These are phyloP conservation scores for Ramphastos sulfuratus DNA, from an alignment of 2,113 vertebrate genomes.

Conservation along the genomic window DNA sequence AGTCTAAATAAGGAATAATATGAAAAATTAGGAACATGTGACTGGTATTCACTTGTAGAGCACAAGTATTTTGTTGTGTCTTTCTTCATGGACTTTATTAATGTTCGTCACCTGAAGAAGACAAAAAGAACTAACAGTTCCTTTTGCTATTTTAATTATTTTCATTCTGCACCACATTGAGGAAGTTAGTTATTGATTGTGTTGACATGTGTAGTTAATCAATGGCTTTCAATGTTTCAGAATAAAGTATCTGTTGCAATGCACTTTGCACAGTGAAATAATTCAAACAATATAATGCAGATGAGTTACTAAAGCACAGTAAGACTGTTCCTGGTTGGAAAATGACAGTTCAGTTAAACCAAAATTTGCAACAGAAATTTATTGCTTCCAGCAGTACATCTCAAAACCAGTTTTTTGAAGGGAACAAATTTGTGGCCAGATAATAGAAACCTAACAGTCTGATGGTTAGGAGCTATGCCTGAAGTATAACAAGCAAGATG, in stretches of 20 bases:
- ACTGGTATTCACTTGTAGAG: not conserved
- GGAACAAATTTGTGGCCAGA: not conserved
- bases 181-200: slow-evolving; percentile 30
- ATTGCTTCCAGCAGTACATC: not conserved
- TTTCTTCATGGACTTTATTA: not conserved
- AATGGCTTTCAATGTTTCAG: not conserved
- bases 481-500: not conserved
- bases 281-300: not conserved
- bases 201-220: not conserved
- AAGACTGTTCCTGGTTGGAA: not conserved
- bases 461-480: not conserved
- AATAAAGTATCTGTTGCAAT: not conserved
- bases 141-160: not conserved
- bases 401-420: not conserved
- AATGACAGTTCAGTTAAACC: not conserved
- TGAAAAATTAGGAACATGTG: not conserved
- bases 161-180: slow-evolving; percentile 12
- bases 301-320: not conserved
- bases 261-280: not conserved
- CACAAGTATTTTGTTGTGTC: not conserved
- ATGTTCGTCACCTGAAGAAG: not conserved
- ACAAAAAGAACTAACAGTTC: not conserved
- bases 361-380: not conserved
- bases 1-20: not conserved
- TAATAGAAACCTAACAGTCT: not conserved